Percentiles rank a stretch among this genome's conserved stretches.
Conservation (phyloP, 2,113 vertebrate genomes). For the Lutjanus erythropterus region DNA sequence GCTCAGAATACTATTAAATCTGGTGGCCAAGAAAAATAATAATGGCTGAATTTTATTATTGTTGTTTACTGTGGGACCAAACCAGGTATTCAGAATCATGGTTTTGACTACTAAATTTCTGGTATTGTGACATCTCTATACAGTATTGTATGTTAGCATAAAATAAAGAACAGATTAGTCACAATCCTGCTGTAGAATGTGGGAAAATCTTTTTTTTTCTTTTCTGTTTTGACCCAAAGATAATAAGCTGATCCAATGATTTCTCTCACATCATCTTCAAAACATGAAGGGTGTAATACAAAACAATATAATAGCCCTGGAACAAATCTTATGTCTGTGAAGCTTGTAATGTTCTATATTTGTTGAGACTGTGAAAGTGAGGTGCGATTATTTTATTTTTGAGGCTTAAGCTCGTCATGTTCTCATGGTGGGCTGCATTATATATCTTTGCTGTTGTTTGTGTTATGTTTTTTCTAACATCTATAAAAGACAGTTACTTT, state of each 20-base stretch:
- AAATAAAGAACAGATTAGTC: no score
- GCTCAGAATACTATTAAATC: no score
- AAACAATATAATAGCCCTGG: not conserved
- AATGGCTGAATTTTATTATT: no score
- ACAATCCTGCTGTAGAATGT: not conserved
- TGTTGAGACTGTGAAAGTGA: conserved; percentile 8
- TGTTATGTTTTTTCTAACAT: not conserved
- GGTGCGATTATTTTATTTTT: conserved; percentile 2
- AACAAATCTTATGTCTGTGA: not conserved
- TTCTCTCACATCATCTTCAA: not conserved
- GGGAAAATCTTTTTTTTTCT: no score
- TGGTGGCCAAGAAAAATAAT: no score
- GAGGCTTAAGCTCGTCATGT: not conserved
- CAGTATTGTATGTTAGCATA: no score
- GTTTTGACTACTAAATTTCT: no score
- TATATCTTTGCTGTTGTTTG: not conserved
- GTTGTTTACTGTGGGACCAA: no score
- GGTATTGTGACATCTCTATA: no score
- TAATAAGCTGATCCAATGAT: conserved; percentile 6
- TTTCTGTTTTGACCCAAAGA: not conserved
- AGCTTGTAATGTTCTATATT: conserved; percentile 2
- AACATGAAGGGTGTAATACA: not conserved
- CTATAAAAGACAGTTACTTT: not conserved
- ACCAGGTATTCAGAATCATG: no score
- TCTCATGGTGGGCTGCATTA: not conserved